Base-by-base conservation (phyloP, 35 echinoderm and acorn worm species). In the Patiria miniata region DNA sequence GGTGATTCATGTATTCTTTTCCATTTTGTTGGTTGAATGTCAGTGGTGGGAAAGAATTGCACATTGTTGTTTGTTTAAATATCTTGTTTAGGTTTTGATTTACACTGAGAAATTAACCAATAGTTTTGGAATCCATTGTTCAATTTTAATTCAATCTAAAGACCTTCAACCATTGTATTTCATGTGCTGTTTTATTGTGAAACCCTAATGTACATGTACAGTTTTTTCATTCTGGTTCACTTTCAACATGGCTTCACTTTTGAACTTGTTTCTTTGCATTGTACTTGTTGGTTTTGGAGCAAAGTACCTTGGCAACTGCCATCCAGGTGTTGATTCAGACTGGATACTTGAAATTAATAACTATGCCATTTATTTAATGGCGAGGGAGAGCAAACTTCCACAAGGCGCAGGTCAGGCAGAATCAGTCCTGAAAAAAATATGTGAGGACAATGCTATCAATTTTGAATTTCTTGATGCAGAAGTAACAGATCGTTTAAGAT, bases 261-360 rank as follows among this genome's bases (percentile, higher is more conserved):
- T 39, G 77, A 44, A 38, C 0, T 79, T 79, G 40, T 79, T 79
- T 28, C 40, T 39, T 34, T 79, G 23, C 37, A 37, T 79, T 21
- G 7, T 12, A 39, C 10, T 38, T 2, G 7, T 79, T 79, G 36
- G 36, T 6, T 37, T 28, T 79, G 77, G 77, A n/a, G 33, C 14
- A 1, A 79, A 79, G 9, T 79, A 10, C 36, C 15, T 42, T 33
- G 77, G 36, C 12, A 7, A 79, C 36, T 38, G 36, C 77, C 40
- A 38, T 79, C 77, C 77, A 39, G 36, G 15, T 8, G 23, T 10
- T 77, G 69, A 79, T 44, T 39, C 77, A 44, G 77, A 79, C 37
- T 42, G 77, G 77, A 37, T 79, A 9, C 36, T 79, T 0, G 36
- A 79, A 39, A 5, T 79, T 12, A 79, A 0, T 9, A 9, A n/a